phyloP scores from a whole-genome alignment of 1,140 invertebrate genomes.

The Drosophila neocordata region DNA sequence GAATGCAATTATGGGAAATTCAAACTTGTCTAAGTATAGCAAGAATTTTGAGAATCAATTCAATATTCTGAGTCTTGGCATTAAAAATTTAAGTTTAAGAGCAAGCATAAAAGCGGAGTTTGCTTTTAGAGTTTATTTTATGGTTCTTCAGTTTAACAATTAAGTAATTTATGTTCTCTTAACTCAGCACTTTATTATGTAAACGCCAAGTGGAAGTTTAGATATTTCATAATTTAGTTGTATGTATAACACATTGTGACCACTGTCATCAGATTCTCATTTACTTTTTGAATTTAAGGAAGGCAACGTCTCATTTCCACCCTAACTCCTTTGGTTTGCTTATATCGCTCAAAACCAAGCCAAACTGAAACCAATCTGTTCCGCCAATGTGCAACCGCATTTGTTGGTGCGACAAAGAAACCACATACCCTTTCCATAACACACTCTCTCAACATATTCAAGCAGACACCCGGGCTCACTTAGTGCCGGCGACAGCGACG shows the following conservation, averaged over 20 bases:
- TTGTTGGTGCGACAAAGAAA: conserved; percentile 63
- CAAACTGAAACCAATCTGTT: conserved; percentile 60
- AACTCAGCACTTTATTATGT: neutral
- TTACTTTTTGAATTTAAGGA: neutral
- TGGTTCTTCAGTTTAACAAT: neutral
- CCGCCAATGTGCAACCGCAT: conserved; percentile 55
- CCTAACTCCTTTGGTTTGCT: neutral
- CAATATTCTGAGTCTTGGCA: too few species aligned
- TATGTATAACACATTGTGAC: neutral
- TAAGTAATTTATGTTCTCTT: neutral
- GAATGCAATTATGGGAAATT: neutral
- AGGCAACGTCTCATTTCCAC: conserved; percentile 11
- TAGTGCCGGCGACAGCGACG: conserved; percentile 19
- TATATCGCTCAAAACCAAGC: conserved; percentile 30
- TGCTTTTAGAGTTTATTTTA: neutral
- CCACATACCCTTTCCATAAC: conserved; percentile 22
- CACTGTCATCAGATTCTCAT: neutral
- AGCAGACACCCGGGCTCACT: conserved; percentile 20
- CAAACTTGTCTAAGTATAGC: too few species aligned
- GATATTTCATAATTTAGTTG: conserved; percentile 14
- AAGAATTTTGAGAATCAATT: too few species aligned
- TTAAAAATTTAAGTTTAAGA: too few species aligned
- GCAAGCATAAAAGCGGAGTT: too few species aligned
- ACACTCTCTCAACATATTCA: conserved; percentile 21
- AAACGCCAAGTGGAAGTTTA: neutral